Conservation (phyloP, 2,113 vertebrate genomes). For the Tupaia chinensis region DNA sequence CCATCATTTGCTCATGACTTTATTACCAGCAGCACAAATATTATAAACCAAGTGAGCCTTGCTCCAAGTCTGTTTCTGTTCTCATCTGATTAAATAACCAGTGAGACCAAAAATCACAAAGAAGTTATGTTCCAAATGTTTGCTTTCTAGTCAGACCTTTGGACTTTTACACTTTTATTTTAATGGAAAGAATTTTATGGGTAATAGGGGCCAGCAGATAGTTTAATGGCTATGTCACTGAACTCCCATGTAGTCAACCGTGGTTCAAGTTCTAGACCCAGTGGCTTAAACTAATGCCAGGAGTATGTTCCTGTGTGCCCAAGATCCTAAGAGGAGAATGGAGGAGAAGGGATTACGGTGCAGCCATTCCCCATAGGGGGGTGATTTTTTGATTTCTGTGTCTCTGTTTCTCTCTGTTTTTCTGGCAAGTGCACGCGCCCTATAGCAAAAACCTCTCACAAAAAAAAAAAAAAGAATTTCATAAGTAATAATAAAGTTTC, state of each 20-base stretch:
- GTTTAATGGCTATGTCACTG: no score
- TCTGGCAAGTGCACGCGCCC: no score
- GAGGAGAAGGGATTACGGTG: no score
- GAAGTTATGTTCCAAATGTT: not conserved
- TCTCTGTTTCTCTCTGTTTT: no score
- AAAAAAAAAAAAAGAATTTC: not conserved
- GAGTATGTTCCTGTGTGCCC: no score
- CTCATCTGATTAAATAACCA: not conserved
- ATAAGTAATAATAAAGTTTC: slow-evolving; percentile 7
- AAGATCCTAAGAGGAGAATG: no score
- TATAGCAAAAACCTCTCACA: no score
- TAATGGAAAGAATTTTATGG: slow-evolving; percentile 28
- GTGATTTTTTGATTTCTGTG: no score
- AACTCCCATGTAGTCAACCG: no score
- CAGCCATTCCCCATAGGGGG: no score
- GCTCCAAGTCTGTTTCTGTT: not conserved
- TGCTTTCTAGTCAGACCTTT: slow-evolving; percentile 1
- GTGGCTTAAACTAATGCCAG: no score
- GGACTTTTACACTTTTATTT: slow-evolving; percentile 3
- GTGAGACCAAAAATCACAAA: not conserved
- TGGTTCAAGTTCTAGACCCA: no score
- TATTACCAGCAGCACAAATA: not conserved
- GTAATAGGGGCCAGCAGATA: not conserved
- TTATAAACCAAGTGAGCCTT: not conserved
- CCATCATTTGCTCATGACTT: not conserved